Conservation (phyloP, 2,797 vertebrate genomes). For the Lithobates pipiens region DNA sequence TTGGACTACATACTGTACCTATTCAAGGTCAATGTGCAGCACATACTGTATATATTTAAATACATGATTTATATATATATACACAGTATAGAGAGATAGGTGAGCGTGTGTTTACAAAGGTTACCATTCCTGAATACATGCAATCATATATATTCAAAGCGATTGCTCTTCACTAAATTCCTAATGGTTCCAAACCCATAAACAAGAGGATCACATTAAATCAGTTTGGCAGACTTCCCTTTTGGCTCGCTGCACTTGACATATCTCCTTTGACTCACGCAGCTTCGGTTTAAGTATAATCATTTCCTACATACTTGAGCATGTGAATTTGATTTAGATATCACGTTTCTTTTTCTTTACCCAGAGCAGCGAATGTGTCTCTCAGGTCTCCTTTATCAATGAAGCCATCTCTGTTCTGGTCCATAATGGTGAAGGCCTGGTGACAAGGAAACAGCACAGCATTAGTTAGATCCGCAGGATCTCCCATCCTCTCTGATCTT, state of each 20-base stretch:
- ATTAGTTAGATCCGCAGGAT: constrained; percentile 45
- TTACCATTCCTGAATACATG: background rate
- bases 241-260: constrained; percentile 60
- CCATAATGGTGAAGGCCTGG: constrained; percentile 91
- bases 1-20: too few species aligned
- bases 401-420: constrained; percentile 89
- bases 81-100: too few species aligned
- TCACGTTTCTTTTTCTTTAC: constrained; percentile 69
- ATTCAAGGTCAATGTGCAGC: too few species aligned
- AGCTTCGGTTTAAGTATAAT: constrained; percentile 50
- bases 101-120: background rate
- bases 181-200: constrained; percentile 42
- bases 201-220: constrained; percentile 57
- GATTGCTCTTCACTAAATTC: constrained; percentile 18
- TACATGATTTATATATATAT: too few species aligned
- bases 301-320: constrained; percentile 53
- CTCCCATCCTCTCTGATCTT: constrained; percentile 34
- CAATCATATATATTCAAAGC: background rate
- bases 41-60: too few species aligned
- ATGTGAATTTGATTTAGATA: constrained; percentile 50
- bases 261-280: constrained; percentile 36
- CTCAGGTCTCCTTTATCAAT: constrained; percentile 89
- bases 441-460: constrained; percentile 58
- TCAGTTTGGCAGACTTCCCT: constrained; percentile 62
- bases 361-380: constrained; percentile 87